Percentiles rank a stretch among this genome's conserved stretches.
Conservation (phyloP, 1,140 invertebrate genomes). For the Euschistus heros region DNA sequence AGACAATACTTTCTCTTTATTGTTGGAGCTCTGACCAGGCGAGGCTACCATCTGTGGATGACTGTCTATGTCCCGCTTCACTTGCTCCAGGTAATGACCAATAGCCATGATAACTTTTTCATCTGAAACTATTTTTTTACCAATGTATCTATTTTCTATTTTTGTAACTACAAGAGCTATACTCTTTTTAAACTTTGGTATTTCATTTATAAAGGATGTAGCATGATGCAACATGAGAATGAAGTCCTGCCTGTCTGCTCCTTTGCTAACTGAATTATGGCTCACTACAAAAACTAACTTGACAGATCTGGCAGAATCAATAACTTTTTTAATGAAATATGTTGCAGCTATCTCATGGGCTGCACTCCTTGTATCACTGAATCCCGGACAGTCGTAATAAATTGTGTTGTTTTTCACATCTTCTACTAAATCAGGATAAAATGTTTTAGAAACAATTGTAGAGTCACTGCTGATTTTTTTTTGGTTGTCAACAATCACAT, state of each 20-base stretch:
- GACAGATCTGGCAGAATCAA: constrained; percentile 19
- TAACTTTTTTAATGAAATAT: constrained; percentile 28
- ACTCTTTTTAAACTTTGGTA: constrained; percentile 21
- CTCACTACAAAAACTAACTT: constrained; percentile 28
- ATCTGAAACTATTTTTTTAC: neutral
- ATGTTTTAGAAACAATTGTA: constrained; percentile 25
- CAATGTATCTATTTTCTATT: constrained; percentile 19
- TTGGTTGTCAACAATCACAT: constrained; percentile 11
- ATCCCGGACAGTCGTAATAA: constrained; percentile 30
- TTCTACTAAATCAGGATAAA: constrained; percentile 9
- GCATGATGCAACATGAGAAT: constrained; percentile 19
- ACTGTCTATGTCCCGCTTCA: neutral
- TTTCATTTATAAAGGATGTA: constrained; percentile 20
- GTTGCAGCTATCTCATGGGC: constrained; percentile 26
- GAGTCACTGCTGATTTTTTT: constrained; percentile 17
- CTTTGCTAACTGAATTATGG: constrained; percentile 23
- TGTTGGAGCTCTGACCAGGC: neutral
- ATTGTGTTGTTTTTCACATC: constrained; percentile 1
- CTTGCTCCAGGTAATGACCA: neutral
- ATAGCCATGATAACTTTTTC: neutral
- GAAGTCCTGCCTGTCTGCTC: constrained; percentile 26
- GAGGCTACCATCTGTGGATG: neutral
- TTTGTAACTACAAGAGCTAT: constrained; percentile 28
- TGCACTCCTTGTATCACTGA: constrained; percentile 27
- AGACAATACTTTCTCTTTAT: neutral